phyloP scores from a whole-genome alignment of 2,113 vertebrate species.

The Kryptolebias marmoratus region DNA sequence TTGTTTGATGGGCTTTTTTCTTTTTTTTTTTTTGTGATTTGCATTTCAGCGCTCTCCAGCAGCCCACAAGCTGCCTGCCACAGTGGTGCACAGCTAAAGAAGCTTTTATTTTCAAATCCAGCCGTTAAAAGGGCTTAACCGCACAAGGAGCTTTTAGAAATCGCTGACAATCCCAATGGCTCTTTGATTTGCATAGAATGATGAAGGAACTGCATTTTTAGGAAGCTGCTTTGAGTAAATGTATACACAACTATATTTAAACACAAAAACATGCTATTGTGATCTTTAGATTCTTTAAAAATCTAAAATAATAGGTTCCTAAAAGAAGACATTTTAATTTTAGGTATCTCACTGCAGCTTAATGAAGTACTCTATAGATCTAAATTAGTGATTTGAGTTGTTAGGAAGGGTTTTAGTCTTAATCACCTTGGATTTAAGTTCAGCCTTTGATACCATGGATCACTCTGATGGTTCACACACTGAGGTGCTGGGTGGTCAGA shows the following conservation, averaged over 20 bases:
- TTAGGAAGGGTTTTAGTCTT: too few relatives aligned
- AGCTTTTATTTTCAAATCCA: slow-evolving; percentile 62
- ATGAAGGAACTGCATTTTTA: slow-evolving; percentile 7
- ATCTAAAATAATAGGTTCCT: not conserved
- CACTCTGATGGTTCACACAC: too few relatives aligned
- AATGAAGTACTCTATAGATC: too few relatives aligned
- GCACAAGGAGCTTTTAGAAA: slow-evolving; percentile 53
- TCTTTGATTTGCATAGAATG: slow-evolving; percentile 34
- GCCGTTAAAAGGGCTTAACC: slow-evolving; percentile 59
- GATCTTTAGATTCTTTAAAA: not conserved
- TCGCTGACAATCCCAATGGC: slow-evolving; percentile 28
- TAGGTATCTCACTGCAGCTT: not conserved
- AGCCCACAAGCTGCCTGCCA: slow-evolving; percentile 23
- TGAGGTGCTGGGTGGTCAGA: too few relatives aligned
- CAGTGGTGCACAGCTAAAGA: slow-evolving; percentile 37
- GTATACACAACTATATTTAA: not conserved
- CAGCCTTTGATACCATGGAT: too few relatives aligned
- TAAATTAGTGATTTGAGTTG: too few relatives aligned
- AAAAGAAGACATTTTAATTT: not conserved
- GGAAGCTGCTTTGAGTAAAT: not conserved
- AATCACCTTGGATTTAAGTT: too few relatives aligned
- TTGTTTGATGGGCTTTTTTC: slow-evolving; percentile 24
- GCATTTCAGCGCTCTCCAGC: slow-evolving; percentile 16
- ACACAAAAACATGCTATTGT: not conserved
- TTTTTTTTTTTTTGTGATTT: slow-evolving; percentile 4